These are phyloP conservation scores for Selenia dentaria DNA, from an alignment of 2,888 invertebrate genomes.

Conservation along the genomic window DNA sequence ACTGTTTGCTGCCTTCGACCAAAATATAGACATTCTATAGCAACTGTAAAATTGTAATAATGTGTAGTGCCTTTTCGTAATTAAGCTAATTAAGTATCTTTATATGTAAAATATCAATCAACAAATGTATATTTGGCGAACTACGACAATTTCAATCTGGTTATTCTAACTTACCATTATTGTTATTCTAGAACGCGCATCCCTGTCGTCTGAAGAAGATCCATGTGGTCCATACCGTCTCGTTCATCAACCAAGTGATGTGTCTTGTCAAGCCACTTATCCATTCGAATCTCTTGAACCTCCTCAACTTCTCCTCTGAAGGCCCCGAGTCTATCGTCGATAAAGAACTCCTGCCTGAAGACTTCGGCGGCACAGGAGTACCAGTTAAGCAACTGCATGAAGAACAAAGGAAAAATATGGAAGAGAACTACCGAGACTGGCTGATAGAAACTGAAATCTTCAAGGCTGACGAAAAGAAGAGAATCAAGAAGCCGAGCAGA, in stretches of 20 bases:
- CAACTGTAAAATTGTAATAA: no score
- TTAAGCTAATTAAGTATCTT: no score
- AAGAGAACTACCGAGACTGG: constrained; percentile 86
- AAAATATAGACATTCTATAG: no score
- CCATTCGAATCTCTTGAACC: constrained; percentile 84
- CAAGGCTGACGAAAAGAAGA: constrained; percentile 78
- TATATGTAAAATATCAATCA: no score
- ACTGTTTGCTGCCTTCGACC: no score
- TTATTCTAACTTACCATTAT: no score
- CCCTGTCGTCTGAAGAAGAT: constrained; percentile 87
- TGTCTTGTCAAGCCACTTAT: constrained; percentile 87
- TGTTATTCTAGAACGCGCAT: constrained; percentile 84
- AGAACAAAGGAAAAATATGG: constrained; percentile 81
- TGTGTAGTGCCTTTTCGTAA: no score
- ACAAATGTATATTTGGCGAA: no score
- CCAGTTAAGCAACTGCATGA: constrained; percentile 82
- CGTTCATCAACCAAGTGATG: constrained; percentile 88
- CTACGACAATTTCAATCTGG: no score
- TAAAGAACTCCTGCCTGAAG: constrained; percentile 73
- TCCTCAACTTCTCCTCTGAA: constrained; percentile 84
- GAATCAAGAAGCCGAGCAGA: constrained; percentile 74
- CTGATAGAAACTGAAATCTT: constrained; percentile 84
- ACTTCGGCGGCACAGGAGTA: constrained; percentile 86
- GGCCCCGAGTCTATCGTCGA: constrained; percentile 78
- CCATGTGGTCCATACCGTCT: constrained; percentile 87